These are phyloP conservation scores for Apteryx owenii DNA, from an alignment of 2,113 vertebrate species.

Conservation along the genomic window DNA sequence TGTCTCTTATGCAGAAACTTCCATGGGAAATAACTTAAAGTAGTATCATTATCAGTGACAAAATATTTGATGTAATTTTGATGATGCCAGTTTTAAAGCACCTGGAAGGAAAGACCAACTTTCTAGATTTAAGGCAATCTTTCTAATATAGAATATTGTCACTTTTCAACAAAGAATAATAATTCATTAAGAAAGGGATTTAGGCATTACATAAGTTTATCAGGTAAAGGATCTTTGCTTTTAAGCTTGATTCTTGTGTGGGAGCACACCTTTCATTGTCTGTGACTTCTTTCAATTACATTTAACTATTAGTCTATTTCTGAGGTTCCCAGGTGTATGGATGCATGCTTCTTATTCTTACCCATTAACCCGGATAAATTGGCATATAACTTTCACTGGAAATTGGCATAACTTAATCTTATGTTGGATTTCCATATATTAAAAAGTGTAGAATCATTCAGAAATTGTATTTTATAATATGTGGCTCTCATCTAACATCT, in stretches of 20 bases:
- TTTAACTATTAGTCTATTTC: background rate
- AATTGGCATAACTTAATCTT: background rate
- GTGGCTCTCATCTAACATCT: background rate
- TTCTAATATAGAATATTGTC: background rate
- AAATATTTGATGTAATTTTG: background rate
- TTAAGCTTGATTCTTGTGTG: background rate
- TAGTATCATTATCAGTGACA: background rate
- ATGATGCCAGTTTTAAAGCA: background rate
- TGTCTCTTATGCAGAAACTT: background rate
- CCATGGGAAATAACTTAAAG: background rate
- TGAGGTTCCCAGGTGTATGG: background rate
- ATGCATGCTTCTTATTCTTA: background rate
- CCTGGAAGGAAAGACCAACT: background rate
- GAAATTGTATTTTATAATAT: background rate
- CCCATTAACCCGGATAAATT: background rate
- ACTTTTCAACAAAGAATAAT: background rate
- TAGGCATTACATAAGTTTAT: background rate
- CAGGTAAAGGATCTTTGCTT: background rate
- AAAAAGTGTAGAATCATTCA: background rate
- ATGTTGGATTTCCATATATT: background rate
- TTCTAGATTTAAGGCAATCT: background rate
- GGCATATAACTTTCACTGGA: background rate
- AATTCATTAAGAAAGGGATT: background rate
- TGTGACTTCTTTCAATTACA: background rate
- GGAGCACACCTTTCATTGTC: background rate